Conservation (phyloP, 2,888 invertebrate genomes). For the Amblyteles armatorius region DNA sequence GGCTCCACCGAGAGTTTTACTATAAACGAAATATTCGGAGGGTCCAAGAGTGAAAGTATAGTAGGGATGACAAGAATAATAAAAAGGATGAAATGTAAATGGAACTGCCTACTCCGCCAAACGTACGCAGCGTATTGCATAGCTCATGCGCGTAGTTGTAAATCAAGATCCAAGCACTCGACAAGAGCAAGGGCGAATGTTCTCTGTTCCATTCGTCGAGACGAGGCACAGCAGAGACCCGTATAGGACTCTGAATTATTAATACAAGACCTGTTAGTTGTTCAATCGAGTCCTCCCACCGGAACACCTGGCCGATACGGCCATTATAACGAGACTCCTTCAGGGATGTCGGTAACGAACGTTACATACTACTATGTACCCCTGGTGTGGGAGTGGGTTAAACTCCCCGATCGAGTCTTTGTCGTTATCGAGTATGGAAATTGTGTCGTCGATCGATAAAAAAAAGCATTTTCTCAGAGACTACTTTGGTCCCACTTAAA, state of each 20-base stretch:
- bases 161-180: conserved; percentile 78
- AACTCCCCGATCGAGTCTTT: conserved; percentile 44
- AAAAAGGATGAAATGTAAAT: conserved; percentile 75
- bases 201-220: conserved; percentile 68
- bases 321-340: conserved; percentile 61
- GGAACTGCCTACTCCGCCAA: conserved; percentile 78
- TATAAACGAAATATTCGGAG: conserved; percentile 56
- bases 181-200: conserved; percentile 62
- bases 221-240: conserved; percentile 67
- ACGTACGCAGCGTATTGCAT: conserved; percentile 60
- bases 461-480: neutral
- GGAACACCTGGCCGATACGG: conserved; percentile 66
- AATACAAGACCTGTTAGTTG: conserved; percentile 79
- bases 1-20: neutral
- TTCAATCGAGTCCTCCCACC: conserved; percentile 81
- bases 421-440: conserved; percentile 47
- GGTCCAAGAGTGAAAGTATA: conserved; percentile 49
- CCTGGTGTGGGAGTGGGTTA: conserved; percentile 33
- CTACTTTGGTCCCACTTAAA: neutral
- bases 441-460: conserved; percentile 22
- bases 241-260: conserved; percentile 80
- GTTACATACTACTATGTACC: conserved; percentile 1
- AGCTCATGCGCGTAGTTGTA: conserved; percentile 74
- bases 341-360: conserved; percentile 41
- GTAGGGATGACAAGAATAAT: conserved; percentile 54